Evolutionary conservation across 2,797 vertebrate species (phyloP), one percentile per base, ranked within the genome.

Genomic region (Notoglanidium macrostoma): DNA sequence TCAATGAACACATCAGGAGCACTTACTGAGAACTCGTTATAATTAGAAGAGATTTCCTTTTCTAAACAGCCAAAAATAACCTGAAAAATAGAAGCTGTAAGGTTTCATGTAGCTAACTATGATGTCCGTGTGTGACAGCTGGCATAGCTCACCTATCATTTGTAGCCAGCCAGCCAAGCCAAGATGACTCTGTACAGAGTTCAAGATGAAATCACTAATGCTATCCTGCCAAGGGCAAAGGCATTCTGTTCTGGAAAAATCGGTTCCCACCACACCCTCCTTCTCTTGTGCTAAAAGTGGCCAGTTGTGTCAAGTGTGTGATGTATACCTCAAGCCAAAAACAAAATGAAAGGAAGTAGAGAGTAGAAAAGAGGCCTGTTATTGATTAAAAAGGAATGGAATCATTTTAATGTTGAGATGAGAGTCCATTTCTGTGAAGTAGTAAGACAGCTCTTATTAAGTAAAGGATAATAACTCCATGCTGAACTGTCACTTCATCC

Each of bases 161-260:
- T 67, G 61, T 44, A 82, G 79, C 5, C 40, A 10, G 59, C 79
- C 80, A 67, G 79, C 79, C 46, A 65, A 81, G 44, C 59, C 80
- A 40, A 11, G 19, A 67, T 63, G 46, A 82, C 40, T 46, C 59
- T 49, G 80, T 65, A 82, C 15, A 83, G 46, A 83, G 81, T 83
- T 83, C 63, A 68, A 51, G 19, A 68, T 83, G 46, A 83, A 83
- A 83, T 68, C 63, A 68, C 63, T 23, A 35, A 35, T 51, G 46
- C 54, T 83, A 51, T 54, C 81, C 81, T 83, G 81, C 81, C 81
- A 83, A 83, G 17, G 11, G n/a, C 15, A 67, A 67, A 82, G 44
- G 15, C 44, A 21, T 32, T 67, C 59, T 2, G 61, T 29, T 82
- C 46, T 54, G 63, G 57, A 54, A 83, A 82, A 68, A 32, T 35